Evolutionary conservation across 2,797 vertebrate genomes (phyloP), one percentile per base, ranked within the genome.

Genomic region (Phalloptychus januarius): DNA sequence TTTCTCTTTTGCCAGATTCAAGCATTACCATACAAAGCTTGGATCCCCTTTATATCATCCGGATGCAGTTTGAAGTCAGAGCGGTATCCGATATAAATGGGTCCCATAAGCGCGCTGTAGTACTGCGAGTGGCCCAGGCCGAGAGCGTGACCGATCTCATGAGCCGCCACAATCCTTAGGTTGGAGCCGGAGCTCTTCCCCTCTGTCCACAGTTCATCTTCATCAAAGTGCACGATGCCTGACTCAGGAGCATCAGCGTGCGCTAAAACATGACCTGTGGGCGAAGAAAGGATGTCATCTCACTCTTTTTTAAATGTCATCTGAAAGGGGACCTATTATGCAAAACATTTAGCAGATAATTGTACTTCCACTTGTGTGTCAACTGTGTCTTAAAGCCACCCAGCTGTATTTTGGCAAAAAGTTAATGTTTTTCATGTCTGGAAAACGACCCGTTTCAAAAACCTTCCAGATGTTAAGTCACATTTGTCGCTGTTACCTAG

Each of bases 131-230:
- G 97, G 33, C 96, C 96, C 63, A 98, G 92, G 16, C 97, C 97
- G 0, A 97, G 93, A 20, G 96, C 95, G 0, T 97, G 97, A 77
- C 97, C 97, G 0, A 97, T 95, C 90, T 98, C 97, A 11, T 97
- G 97, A 23, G 96, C 95, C 0, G 97, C 96, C 1, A 98, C 96
- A 42, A 97, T 96, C 80, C 95, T 94, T 79, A 98, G 92, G 90
- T 97, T 98, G 83, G 94, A 88, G 3, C 96, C 96, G 0, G 58
- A 54, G 46, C 73, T 85, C 70, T 91, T 94, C 7, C 96, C 95
- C 38, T 97, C 96, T 0, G 96, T 97, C 97, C 97, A 98, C 61
- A 90, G 72, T 61, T 98, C 97, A 23, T 96, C 96, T 7, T 91
- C 91, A 38, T 97, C 97, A 2, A 97, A 97, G 82, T 97, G 97